Conservation (phyloP, 64 coral and sea anemone species). For the Montipora efflorescens region DNA sequence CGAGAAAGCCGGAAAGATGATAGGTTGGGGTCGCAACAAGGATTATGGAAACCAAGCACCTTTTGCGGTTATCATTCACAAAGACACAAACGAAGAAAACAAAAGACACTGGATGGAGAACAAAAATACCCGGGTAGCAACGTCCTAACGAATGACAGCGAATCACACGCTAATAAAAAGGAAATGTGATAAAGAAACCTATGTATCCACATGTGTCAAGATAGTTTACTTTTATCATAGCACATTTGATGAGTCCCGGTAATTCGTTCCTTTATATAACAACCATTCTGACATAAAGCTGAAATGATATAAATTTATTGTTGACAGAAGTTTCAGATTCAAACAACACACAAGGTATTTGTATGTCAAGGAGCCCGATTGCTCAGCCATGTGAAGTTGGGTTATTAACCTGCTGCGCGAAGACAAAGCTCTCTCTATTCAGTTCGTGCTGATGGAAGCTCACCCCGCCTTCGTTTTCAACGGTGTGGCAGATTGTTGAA, state of each 20-base stretch:
- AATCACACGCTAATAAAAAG: neutral
- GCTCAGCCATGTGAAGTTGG: neutral
- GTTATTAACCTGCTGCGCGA: slow-evolving; percentile 15
- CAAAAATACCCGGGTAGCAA: neutral
- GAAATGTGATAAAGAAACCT: neutral
- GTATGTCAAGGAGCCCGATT: neutral
- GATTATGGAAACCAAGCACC: no score
- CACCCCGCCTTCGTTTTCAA: neutral
- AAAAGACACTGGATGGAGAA: no score
- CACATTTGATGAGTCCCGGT: neutral
- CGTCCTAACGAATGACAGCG: neutral
- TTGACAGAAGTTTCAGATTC: slow-evolving; percentile 9
- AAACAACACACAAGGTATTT: neutral
- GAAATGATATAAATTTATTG: slow-evolving; percentile 11
- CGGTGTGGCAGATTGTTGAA: neutral
- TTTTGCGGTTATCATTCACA: no score
- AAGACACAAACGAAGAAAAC: no score
- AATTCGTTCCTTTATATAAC: neutral
- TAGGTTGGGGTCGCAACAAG: no score
- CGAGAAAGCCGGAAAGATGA: no score
- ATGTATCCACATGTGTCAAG: neutral
- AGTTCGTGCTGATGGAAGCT: neutral
- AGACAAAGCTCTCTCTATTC: slow-evolving; percentile 3
- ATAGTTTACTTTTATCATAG: neutral
- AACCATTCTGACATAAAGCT: neutral